Evolutionary conservation across 2,797 vertebrate species (phyloP), one percentile per base, ranked within the genome.

Genomic region (Catharus ustulatus): DNA sequence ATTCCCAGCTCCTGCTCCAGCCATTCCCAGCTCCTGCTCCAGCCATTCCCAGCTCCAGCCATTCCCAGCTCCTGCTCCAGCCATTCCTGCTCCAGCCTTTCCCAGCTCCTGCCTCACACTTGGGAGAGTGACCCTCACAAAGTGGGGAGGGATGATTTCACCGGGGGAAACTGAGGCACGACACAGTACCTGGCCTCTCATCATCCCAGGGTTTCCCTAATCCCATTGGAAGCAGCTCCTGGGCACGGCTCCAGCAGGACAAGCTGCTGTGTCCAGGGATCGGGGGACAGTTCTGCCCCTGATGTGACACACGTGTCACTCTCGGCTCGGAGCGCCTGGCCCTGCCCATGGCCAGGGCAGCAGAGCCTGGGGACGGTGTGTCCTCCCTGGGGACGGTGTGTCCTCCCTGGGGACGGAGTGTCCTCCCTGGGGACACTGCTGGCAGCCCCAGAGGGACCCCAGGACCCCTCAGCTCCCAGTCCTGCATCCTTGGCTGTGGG

Each of bases 271-370:
- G 77, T 14, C 54, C 89, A 15, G 58, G 58, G 29, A 13, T 5
- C 12, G 51, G 72, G 51, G 2, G 29, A 2, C 84, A 6, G 43
- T 12, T 76, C 9, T 51, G 40, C 40, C 61, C 5, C 36, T 5
- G 34, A 1, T 9, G 80, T 7, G 34, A 16, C 38, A 6, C 38
- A 3, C 0, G 19, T 0, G 3, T 7, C 11, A 11, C 29, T 10
- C 40, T 10, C 11, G 7, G n/a, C 63, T 2, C 0, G 0, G 21
- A 46, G 51, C 51, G 3, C 6, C 1, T 0, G 20, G 66, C 52
- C 43, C 61, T 8, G 49, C 51, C 32, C 5, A 1, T 0, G 2
- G 38, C 0, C 1, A 19, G 45, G 49, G 17, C 54, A 22, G 32
- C 54, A n/a, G 32, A 14, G 54, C 36, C 36, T 38, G 36, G 36